A percentile compares a stretch with the other conserved stretches of the same genome.
phyloP scores from a whole-genome alignment of 2,888 invertebrate genomes.

The Aphelenchoides bicaudatus region DNA sequence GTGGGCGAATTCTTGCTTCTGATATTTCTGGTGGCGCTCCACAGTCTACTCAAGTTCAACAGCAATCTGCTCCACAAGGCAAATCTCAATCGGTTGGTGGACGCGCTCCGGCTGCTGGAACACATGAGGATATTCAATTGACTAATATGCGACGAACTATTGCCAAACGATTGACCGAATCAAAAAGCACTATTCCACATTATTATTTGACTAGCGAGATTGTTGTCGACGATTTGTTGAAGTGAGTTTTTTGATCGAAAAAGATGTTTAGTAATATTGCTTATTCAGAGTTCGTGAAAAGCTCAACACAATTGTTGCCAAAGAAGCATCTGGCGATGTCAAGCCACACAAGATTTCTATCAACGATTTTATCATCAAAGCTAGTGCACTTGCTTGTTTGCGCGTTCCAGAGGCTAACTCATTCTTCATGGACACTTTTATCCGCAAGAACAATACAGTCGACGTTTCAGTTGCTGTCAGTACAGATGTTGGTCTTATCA shows the following conservation, averaged over 20 bases:
- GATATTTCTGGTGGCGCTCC: slow-evolving; percentile 38
- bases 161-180: slow-evolving; percentile 70
- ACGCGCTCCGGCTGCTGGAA: not conserved
- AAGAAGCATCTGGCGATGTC: slow-evolving; percentile 35
- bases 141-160: slow-evolving; percentile 69
- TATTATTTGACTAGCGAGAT: slow-evolving; percentile 87
- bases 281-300: slow-evolving; percentile 64
- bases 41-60: not conserved
- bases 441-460: slow-evolving; percentile 66
- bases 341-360: slow-evolving; percentile 66
- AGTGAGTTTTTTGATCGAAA: too few relatives aligned
- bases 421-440: slow-evolving; percentile 84
- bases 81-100: too few relatives aligned
- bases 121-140: slow-evolving; percentile 65
- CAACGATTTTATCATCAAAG: slow-evolving; percentile 72
- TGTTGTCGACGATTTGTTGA: slow-evolving; percentile 73
- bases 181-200: slow-evolving; percentile 80
- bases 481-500: slow-evolving; percentile 88
- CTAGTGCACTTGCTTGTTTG: slow-evolving; percentile 67
- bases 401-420: slow-evolving; percentile 73
- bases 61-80: slow-evolving; percentile 1
- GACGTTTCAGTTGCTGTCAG: slow-evolving; percentile 96
- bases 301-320: slow-evolving; percentile 60
- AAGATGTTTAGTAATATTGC: not conserved
- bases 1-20: slow-evolving; percentile 53